Evolutionary conservation across 2,797 vertebrate genomes (phyloP), one percentile per base, ranked within the genome.

Genomic region (Acropternis orthonyx): DNA sequence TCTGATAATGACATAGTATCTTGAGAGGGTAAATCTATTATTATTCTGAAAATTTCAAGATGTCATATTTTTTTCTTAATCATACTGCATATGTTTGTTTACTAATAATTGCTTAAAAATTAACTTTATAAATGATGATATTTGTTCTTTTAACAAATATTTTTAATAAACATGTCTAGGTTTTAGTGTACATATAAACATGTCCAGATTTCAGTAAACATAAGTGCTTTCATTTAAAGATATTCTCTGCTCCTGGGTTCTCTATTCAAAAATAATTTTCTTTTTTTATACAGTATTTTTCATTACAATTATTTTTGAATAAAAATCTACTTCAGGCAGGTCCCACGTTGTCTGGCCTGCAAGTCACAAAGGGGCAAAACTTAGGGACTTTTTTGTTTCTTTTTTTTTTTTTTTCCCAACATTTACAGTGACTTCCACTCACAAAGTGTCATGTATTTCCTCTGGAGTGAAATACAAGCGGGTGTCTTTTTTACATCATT

Each of bases 31-130:
- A 78, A 88, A 79, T 3, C 1, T 44, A 17, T 20, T 69, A 62
- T 63, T 76, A 52, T 54, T 91, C 21, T 24, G 22, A 87, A 92
- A 77, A 80, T 58, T 19, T 71, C 10, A 82, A 77, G 12, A 48
- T 58, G 14, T 14, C 12, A 8, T 54, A 7, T 44, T 75, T 71
- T 71, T 78, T 81, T 63, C 12, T 34, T 36, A 59, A 54, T 61
- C 56, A 32, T 52, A 30, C 27, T 36, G 9, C 10, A 63, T 27
- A n/a, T 32, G 17, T 63, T 73, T 82, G 28, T 90, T 86, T 85
- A 51, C 26, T 19, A 87, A 24, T 0, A 76, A 21, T 21, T 63
- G 3, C 10, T 73, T 66, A 41, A 58, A 77, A 22, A 10, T 28
- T 32, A 74, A 52, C 3, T 68, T 65, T 61, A 14, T 1, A 48